Evolutionary conservation across 2,888 invertebrate genomes (phyloP).

Genomic region (Eupithecia tripunctaria): DNA sequence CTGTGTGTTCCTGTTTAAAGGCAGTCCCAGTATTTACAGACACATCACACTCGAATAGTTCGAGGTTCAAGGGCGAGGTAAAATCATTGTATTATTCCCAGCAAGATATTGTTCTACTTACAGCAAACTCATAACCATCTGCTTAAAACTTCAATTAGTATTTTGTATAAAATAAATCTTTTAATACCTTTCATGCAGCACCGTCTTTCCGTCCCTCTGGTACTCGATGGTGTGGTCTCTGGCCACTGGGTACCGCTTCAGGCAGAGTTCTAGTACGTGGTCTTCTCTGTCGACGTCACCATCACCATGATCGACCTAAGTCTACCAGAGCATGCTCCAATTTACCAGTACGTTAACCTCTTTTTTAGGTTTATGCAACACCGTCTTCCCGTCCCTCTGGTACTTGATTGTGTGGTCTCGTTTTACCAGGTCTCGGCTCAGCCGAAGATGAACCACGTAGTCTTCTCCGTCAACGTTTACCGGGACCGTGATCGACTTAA

Average conservation of each 20-base stretch:
- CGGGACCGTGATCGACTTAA: no score
- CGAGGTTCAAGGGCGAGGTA: no score
- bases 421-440: slow-evolving; percentile 89
- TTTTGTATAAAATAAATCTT: slow-evolving; percentile 77
- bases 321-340: no score
- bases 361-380: slow-evolving; percentile 81
- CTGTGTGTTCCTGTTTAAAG: background rate
- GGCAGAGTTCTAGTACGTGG: slow-evolving; percentile 87
- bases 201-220: slow-evolving; percentile 82
- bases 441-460: slow-evolving; percentile 87
- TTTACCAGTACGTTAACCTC: slow-evolving; percentile 66
- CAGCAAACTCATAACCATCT: background rate
- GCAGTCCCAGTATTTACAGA: background rate
- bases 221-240: slow-evolving; percentile 87
- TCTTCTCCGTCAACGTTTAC: slow-evolving; percentile 86
- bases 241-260: slow-evolving; percentile 89
- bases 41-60: no score
- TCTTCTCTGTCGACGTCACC: slow-evolving; percentile 87
- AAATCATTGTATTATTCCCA: background rate
- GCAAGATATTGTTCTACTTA: background rate
- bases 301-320: slow-evolving; percentile 79
- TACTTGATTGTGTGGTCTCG: slow-evolving; percentile 87
- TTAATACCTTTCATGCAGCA: slow-evolving; percentile 81
- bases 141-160: background rate
- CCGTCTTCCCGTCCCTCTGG: slow-evolving; percentile 82